phyloP scores from a whole-genome alignment of 1,140 invertebrate species.

The Adelges cooleyi region DNA sequence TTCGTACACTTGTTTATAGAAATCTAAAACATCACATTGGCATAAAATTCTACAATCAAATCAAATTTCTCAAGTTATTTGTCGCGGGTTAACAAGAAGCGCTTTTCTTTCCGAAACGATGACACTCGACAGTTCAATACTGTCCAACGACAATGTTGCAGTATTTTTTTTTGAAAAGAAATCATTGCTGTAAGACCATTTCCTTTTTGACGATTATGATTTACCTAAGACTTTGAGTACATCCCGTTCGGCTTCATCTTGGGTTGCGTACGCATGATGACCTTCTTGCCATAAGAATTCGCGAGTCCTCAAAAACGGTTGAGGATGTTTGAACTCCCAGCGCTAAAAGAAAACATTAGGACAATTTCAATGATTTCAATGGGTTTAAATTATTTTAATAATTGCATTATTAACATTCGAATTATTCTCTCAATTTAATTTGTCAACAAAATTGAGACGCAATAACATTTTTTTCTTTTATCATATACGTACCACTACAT shows the following conservation, averaged over 20 bases:
- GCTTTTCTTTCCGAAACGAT: too few relatives aligned
- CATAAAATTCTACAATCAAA: not conserved
- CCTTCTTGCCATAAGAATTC: slow-evolving; percentile 99
- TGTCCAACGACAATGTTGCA: too few relatives aligned
- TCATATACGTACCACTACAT: slow-evolving; percentile 82
- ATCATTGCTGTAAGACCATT: too few relatives aligned
- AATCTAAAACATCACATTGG: slow-evolving; percentile 44
- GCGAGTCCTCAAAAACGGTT: slow-evolving; percentile 91
- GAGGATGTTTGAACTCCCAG: slow-evolving; percentile 99
- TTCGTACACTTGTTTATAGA: slow-evolving; percentile 84
- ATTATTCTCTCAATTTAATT: too few relatives aligned
- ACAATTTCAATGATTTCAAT: not conserved
- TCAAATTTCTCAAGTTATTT: too few relatives aligned
- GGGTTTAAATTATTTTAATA: too few relatives aligned
- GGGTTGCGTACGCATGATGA: slow-evolving; percentile 81
- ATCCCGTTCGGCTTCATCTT: slow-evolving; percentile 79
- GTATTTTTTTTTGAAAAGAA: too few relatives aligned
- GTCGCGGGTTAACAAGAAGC: too few relatives aligned
- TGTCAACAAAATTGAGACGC: too few relatives aligned
- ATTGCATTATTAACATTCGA: too few relatives aligned
- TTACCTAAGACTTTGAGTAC: slow-evolving; percentile 60
- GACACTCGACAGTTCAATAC: too few relatives aligned
- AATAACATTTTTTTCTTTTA: not conserved
- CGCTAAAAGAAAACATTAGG: slow-evolving; percentile 37
- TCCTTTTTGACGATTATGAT: not conserved